A percentile compares a stretch with the other conserved stretches of the same genome.
Conservation (phyloP, 2,888 invertebrate genomes). For the Stenolophus ochropezus region DNA sequence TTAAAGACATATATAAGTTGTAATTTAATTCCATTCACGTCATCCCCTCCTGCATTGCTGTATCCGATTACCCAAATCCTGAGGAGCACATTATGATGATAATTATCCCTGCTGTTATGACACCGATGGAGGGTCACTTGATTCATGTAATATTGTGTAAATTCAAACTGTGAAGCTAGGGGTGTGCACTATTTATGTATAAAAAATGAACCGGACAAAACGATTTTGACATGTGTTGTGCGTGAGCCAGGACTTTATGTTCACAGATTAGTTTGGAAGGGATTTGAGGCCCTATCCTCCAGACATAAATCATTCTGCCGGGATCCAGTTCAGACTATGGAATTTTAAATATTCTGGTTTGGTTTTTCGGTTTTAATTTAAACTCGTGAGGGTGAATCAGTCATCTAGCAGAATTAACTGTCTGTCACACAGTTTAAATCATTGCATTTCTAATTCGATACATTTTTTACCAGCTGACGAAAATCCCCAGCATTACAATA, state of each 20-base stretch:
- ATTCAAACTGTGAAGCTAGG: slow-evolving; percentile 48
- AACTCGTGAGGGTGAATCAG: slow-evolving; percentile 27
- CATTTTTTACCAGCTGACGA: not conserved
- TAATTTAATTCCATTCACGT: slow-evolving; percentile 39
- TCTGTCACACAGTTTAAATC: slow-evolving; percentile 13
- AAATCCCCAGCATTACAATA: not conserved
- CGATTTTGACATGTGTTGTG: slow-evolving; percentile 56
- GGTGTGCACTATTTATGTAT: slow-evolving; percentile 54
- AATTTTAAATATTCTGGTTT: slow-evolving; percentile 45
- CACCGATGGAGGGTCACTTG: slow-evolving; percentile 33
- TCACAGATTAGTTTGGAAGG: slow-evolving; percentile 58
- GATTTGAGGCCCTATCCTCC: slow-evolving; percentile 34
- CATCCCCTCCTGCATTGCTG: not conserved
- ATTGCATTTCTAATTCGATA: slow-evolving; percentile 30
- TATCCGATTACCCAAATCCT: slow-evolving; percentile 47
- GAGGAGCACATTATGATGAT: slow-evolving; percentile 44
- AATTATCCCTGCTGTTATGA: slow-evolving; percentile 26
- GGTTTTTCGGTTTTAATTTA: slow-evolving; percentile 31
- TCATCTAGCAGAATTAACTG: slow-evolving; percentile 20
- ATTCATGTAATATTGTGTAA: slow-evolving; percentile 49
- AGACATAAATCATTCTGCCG: slow-evolving; percentile 22
- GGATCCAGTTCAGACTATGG: slow-evolving; percentile 26
- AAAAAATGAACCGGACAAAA: slow-evolving; percentile 59
- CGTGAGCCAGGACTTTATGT: slow-evolving; percentile 30
- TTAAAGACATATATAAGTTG: slow-evolving; percentile 34